These are phyloP conservation scores for Acanthiza pusilla DNA, from an alignment of 2,797 vertebrate species.

Conservation along the genomic window DNA sequence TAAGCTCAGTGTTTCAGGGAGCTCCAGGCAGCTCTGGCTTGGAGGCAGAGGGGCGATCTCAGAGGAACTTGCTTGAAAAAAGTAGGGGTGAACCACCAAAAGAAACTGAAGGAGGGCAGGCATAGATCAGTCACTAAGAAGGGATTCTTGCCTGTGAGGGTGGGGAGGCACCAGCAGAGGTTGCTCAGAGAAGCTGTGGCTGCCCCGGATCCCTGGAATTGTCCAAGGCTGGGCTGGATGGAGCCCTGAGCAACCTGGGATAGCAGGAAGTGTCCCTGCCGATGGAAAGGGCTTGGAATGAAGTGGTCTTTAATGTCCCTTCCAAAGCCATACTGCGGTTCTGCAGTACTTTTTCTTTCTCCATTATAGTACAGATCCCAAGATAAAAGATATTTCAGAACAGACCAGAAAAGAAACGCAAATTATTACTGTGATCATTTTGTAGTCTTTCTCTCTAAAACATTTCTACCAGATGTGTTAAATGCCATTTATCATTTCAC, in stretches of 20 bases:
- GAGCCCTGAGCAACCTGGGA: not conserved
- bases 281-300: not conserved
- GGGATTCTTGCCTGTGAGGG: not conserved
- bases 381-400: not conserved
- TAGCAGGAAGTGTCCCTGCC: not conserved
- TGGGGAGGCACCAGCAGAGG: not conserved
- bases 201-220: not conserved
- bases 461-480: not conserved
- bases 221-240: not conserved
- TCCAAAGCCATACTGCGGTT: not conserved
- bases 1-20: not conserved
- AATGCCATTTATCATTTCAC: not conserved
- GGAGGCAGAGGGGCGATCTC: accelerated
- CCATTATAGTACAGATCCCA: not conserved
- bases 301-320: not conserved
- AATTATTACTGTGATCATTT: not conserved
- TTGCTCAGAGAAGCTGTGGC: not conserved
- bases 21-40: not conserved
- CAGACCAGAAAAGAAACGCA: not conserved
- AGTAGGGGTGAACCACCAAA: accelerated
- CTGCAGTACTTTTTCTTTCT: not conserved
- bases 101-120: not conserved
- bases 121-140: not conserved
- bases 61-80: not conserved
- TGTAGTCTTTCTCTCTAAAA: not conserved